Percentiles rank a stretch among this genome's conserved stretches.
Evolutionary conservation across 1,140 invertebrate genomes (phyloP).

Genomic region (Atta texana): DNA sequence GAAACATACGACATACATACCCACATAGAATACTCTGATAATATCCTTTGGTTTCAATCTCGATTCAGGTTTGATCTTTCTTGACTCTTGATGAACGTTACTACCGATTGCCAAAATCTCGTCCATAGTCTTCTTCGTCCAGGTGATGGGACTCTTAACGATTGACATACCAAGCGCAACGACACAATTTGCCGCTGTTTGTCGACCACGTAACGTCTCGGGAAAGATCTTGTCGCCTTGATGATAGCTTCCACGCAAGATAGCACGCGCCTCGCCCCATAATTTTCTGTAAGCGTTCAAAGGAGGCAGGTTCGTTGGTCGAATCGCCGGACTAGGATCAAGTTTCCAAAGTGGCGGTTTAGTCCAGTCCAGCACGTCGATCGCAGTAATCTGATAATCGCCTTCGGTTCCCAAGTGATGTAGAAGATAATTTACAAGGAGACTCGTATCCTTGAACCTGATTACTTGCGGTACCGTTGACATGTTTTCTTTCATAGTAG

Average conservation of each 20-base stretch:
- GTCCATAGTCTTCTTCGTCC: conserved; percentile 83
- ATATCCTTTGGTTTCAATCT: conserved; percentile 77
- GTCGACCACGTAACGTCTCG: conserved; percentile 72
- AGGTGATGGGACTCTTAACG: conserved; percentile 80
- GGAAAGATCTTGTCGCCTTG: conserved; percentile 80
- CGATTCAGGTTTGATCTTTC: conserved; percentile 60
- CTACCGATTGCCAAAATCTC: conserved; percentile 79
- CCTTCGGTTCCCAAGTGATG: conserved; percentile 55
- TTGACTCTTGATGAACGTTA: conserved; percentile 74
- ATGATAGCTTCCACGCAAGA: conserved; percentile 78
- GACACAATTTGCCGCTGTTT: conserved; percentile 80
- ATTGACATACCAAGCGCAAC: conserved; percentile 80
- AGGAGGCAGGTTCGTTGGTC: conserved; percentile 79
- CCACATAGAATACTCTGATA: conserved; percentile 77
- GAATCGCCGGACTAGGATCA: conserved; percentile 78
- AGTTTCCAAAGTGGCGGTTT: conserved; percentile 76
- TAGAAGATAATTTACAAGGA: conserved; percentile 69
- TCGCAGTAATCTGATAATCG: conserved; percentile 80
- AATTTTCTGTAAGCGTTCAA: conserved; percentile 80
- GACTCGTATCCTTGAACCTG: conserved; percentile 66
- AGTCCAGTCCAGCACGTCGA: conserved; percentile 78
- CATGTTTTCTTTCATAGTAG: background rate
- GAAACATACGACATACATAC: background rate
- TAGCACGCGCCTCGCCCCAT: conserved; percentile 77
- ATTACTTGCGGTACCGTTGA: conserved; percentile 61